A percentile compares a stretch with the other conserved stretches of the same genome.
These are phyloP conservation scores for Saccostrea cuccullata DNA, from an alignment of 1,140 invertebrate species.

Conservation along the genomic window DNA sequence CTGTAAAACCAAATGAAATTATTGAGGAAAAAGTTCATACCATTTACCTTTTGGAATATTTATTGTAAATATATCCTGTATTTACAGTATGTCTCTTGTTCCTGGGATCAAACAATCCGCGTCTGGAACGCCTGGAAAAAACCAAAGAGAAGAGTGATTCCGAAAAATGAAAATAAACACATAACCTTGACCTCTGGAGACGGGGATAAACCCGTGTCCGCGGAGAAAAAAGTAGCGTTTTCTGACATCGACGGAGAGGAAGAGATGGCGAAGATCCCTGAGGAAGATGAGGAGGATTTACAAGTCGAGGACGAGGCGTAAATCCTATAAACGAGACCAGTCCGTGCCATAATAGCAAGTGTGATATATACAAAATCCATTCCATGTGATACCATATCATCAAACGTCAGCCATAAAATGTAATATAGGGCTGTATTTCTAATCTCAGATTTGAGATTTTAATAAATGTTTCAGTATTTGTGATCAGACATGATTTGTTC, in stretches of 20 bases:
- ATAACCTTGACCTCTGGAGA: conserved; percentile 31
- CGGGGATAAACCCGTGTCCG: conserved; percentile 42
- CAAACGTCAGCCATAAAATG: too few relatives aligned
- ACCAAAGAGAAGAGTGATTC: conserved; percentile 61
- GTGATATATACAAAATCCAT: background rate
- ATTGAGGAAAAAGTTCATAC: too few relatives aligned
- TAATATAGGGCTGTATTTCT: too few relatives aligned
- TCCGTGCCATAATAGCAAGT: conserved; percentile 22
- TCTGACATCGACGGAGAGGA: conserved; percentile 38
- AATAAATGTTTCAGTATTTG: too few relatives aligned
- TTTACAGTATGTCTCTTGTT: conserved; percentile 76
- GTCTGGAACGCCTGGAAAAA: conserved; percentile 78
- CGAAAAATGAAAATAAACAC: conserved; percentile 45
- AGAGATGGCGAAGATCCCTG: conserved; percentile 46
- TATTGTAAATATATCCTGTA: background rate
- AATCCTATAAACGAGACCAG: background rate
- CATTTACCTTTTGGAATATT: background rate
- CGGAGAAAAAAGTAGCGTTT: conserved; percentile 57
- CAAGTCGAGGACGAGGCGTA: background rate
- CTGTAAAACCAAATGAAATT: too few relatives aligned
- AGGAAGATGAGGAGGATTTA: conserved; percentile 56
- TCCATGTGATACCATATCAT: background rate
- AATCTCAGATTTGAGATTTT: too few relatives aligned
- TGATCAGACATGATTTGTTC: too few relatives aligned
- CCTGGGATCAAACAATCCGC: conserved; percentile 77